Conservation (phyloP, 2,888 invertebrate genomes). For the Archips crataeganus region DNA sequence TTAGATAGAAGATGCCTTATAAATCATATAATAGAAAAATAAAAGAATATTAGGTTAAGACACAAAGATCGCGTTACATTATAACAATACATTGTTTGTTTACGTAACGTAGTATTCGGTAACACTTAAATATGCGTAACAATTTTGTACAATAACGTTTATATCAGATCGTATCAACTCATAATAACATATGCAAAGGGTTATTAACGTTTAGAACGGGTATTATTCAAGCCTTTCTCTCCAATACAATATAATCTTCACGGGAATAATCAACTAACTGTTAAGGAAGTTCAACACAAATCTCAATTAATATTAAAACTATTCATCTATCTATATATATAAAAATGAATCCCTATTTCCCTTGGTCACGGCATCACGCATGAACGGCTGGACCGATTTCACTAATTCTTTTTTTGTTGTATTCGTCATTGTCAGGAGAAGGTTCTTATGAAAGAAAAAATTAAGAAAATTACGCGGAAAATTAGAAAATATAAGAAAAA, state of each 20-base stretch:
- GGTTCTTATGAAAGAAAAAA: too few species aligned
- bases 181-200: neutral
- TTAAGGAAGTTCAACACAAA: neutral
- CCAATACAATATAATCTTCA: slow-evolving; percentile 1
- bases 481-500: too few species aligned
- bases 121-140: neutral
- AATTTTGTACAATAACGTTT: neutral
- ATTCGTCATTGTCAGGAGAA: too few species aligned
- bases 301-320: neutral
- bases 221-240: slow-evolving; percentile 13
- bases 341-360: too few species aligned
- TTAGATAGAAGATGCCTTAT: neutral
- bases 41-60: neutral
- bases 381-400: too few species aligned
- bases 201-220: neutral
- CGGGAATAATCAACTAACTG: neutral
- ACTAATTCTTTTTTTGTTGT: too few species aligned
- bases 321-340: too few species aligned
- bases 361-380: too few species aligned
- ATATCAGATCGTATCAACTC: neutral
- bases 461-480: too few species aligned
- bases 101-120: neutral
- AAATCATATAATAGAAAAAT: neutral
- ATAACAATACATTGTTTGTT: neutral
- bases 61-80: neutral